Percentiles rank a stretch among this genome's conserved stretches.
phyloP scores from a whole-genome alignment of 2,113 vertebrate species.

The Calonectris borealis region DNA sequence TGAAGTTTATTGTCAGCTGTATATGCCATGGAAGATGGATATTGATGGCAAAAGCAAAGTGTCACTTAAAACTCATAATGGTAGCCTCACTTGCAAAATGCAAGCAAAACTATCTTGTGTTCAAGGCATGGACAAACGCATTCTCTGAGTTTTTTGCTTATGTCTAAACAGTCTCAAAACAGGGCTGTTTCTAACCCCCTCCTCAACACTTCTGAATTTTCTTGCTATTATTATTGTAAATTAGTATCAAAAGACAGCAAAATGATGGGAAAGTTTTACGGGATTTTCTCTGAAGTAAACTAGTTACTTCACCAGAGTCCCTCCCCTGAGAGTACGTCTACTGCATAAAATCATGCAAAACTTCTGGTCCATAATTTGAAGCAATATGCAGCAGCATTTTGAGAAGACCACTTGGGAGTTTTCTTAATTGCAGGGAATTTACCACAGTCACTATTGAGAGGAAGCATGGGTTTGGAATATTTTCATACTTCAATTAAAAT shows the following conservation, averaged over 20 bases:
- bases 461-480: background rate
- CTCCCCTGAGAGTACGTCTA: background rate
- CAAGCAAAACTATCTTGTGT: background rate
- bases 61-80: background rate
- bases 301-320: background rate
- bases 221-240: background rate
- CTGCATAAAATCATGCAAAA: background rate
- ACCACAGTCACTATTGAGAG: background rate
- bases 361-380: slow-evolving; percentile 24
- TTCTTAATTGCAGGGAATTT: background rate
- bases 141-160: background rate
- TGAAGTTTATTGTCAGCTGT: background rate
- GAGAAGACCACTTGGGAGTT: background rate
- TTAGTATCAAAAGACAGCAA: background rate
- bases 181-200: background rate
- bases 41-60: background rate
- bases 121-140: background rate
- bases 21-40: background rate
- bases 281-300: slow-evolving; percentile 49
- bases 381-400: slow-evolving; percentile 11
- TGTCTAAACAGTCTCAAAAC: background rate
- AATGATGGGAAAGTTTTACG: background rate
- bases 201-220: background rate
- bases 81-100: background rate
- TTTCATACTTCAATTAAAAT: background rate